Conservation (phyloP, 2,113 vertebrate genomes). For the Cromileptes altivelis region DNA sequence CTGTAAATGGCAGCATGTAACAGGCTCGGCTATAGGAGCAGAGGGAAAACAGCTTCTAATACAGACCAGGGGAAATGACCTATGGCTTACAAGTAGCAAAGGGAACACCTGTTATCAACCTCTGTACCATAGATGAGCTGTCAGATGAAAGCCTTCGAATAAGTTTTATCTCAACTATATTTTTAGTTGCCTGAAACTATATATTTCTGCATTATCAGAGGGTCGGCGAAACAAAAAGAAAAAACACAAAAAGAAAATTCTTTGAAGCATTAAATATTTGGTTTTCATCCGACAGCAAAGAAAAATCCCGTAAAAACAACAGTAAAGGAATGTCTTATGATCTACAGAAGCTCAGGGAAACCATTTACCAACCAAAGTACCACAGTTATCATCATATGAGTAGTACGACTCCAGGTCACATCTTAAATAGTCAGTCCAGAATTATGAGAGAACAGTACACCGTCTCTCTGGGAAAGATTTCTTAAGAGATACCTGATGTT, state of each 20-base stretch:
- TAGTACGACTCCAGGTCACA: not conserved
- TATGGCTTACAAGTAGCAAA: slow-evolving; percentile 33
- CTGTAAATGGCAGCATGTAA: slow-evolving; percentile 54
- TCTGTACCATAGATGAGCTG: slow-evolving; percentile 32
- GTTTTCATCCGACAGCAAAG: slow-evolving; percentile 62
- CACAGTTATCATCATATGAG: slow-evolving; percentile 26
- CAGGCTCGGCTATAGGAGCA: slow-evolving; percentile 49
- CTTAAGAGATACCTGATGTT: not conserved
- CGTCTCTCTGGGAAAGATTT: not conserved
- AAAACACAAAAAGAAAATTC: not conserved
- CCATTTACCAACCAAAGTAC: slow-evolving; percentile 36
- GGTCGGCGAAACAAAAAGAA: not conserved
- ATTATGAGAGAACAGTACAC: not conserved
- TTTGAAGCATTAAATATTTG: slow-evolving; percentile 9
- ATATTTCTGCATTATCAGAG: not conserved
- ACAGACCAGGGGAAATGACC: slow-evolving; percentile 35
- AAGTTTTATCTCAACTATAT: not conserved
- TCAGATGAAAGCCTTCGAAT: slow-evolving; percentile 55
- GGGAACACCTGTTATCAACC: slow-evolving; percentile 22
- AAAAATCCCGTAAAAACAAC: slow-evolving; percentile 41
- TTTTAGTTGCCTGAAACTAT: not conserved
- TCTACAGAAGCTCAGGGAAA: slow-evolving; percentile 24
- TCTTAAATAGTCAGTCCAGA: slow-evolving; percentile 4
- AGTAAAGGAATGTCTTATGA: slow-evolving; percentile 2
- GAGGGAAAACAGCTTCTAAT: slow-evolving; percentile 42